Percentiles rank a stretch among this genome's conserved stretches.
Evolutionary conservation across 2,113 vertebrate species (phyloP).

Genomic region (Bolborhynchus lineola): DNA sequence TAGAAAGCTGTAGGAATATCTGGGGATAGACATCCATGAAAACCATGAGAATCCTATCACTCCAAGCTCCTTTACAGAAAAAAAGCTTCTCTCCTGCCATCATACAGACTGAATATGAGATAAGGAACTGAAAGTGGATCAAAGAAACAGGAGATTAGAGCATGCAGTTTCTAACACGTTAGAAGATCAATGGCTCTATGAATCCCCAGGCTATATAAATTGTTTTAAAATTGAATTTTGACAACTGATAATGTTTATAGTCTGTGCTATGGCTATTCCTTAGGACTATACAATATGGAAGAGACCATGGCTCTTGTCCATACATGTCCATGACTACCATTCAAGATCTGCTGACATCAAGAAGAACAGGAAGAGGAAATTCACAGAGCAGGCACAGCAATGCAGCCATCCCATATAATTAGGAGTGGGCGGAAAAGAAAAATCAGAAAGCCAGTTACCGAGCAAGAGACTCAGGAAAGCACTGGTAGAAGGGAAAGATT

Average conservation of each 20-base stretch:
- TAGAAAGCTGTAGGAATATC: background rate
- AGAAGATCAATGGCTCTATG: slow-evolving; percentile 29
- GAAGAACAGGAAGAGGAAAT: slow-evolving; percentile 53
- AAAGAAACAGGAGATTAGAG: slow-evolving; percentile 40
- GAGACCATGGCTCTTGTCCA: background rate
- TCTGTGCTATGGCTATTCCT: background rate
- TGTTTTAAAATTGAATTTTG: background rate
- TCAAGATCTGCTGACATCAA: slow-evolving; percentile 1
- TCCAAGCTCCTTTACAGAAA: background rate
- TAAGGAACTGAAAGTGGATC: slow-evolving; percentile 53
- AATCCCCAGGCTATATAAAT: slow-evolving; percentile 30
- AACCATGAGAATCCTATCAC: background rate
- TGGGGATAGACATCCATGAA: background rate
- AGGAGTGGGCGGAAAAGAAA: slow-evolving; percentile 17
- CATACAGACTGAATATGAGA: background rate
- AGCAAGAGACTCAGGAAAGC: slow-evolving; percentile 21
- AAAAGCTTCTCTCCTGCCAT: background rate
- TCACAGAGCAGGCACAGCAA: slow-evolving; percentile 34
- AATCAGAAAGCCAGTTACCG: slow-evolving; percentile 26
- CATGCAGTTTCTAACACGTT: slow-evolving; percentile 29
- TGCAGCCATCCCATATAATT: slow-evolving; percentile 15
- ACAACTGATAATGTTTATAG: background rate
- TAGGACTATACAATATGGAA: background rate
- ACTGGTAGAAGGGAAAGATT: background rate
- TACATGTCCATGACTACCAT: background rate